These are phyloP conservation scores for Cichlasoma orientale DNA, from an alignment of 2,797 vertebrate species.

Conservation along the genomic window DNA sequence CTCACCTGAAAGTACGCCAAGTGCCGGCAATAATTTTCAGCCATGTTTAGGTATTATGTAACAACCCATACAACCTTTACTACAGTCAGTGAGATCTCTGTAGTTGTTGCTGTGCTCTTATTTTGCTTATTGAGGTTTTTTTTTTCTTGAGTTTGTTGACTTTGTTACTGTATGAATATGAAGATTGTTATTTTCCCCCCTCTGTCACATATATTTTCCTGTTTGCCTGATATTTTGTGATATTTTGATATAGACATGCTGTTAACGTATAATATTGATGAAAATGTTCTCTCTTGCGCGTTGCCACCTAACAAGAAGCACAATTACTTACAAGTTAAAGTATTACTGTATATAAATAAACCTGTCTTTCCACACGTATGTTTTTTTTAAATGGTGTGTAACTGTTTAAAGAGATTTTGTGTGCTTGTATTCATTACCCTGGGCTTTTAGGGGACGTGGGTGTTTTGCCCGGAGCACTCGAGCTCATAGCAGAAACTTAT, in stretches of 20 bases:
- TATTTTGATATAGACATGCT: constrained; percentile 15
- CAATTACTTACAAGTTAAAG: not conserved
- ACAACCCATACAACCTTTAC: constrained; percentile 7
- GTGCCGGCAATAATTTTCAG: not conserved
- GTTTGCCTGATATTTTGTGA: constrained; percentile 7
- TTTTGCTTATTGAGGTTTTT: constrained; percentile 21
- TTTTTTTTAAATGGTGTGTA: not conserved
- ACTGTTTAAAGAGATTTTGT: not conserved
- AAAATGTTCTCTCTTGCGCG: not conserved
- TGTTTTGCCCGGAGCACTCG: not conserved
- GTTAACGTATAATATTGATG: not conserved
- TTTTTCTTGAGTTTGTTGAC: constrained; percentile 14
- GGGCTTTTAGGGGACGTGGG: not conserved
- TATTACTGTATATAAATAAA: not conserved
- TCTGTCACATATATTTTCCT: constrained; percentile 10
- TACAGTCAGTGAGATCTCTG: not conserved
- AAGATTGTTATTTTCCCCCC: constrained; percentile 10
- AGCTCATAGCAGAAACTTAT: not conserved
- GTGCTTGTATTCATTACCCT: not conserved
- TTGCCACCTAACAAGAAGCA: not conserved
- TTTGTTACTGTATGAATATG: constrained; percentile 23
- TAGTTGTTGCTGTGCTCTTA: not conserved
- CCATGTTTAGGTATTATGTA: constrained; percentile 5
- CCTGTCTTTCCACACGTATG: not conserved
- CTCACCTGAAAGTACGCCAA: not conserved